Percentiles rank a stretch among this genome's conserved stretches.
These are phyloP conservation scores for Herminia tarsipennalis DNA, from an alignment of 2,888 invertebrate species.

Conservation along the genomic window DNA sequence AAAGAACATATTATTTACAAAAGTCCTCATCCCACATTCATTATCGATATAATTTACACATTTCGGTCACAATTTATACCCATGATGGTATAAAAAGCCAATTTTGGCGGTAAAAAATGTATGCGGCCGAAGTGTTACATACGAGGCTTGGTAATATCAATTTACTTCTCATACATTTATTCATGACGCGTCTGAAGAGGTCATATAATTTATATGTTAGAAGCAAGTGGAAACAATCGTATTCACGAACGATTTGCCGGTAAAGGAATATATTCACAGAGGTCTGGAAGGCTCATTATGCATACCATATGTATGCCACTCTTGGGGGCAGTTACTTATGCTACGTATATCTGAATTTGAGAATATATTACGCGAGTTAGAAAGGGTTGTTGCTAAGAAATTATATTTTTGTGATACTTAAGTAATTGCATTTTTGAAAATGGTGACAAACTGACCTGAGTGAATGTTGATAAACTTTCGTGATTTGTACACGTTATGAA, in stretches of 20 bases:
- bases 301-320: conserved; percentile 76
- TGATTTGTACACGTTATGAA: too few relatives aligned
- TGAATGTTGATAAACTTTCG: too few relatives aligned
- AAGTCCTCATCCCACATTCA: conserved; percentile 54
- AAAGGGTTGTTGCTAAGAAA: conserved; percentile 30
- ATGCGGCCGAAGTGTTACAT: conserved; percentile 74
- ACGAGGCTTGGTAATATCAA: conserved; percentile 79
- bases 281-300: conserved; percentile 71
- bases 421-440: too few relatives aligned
- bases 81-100: conserved; percentile 74
- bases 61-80: conserved; percentile 75
- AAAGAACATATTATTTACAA: background rate
- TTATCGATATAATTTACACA: conserved; percentile 73
- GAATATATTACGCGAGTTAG: conserved; percentile 39
- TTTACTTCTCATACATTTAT: conserved; percentile 83
- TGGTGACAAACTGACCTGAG: too few relatives aligned
- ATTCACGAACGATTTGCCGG: conserved; percentile 79
- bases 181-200: conserved; percentile 75
- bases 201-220: conserved; percentile 85
- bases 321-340: conserved; percentile 81
- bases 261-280: conserved; percentile 55
- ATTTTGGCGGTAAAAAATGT: conserved; percentile 65
- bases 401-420: background rate
- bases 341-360: conserved; percentile 60
- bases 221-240: conserved; percentile 74